Evolutionary conservation across 2,113 vertebrate genomes (phyloP).

Genomic region (Erythrocebus patas): DNA sequence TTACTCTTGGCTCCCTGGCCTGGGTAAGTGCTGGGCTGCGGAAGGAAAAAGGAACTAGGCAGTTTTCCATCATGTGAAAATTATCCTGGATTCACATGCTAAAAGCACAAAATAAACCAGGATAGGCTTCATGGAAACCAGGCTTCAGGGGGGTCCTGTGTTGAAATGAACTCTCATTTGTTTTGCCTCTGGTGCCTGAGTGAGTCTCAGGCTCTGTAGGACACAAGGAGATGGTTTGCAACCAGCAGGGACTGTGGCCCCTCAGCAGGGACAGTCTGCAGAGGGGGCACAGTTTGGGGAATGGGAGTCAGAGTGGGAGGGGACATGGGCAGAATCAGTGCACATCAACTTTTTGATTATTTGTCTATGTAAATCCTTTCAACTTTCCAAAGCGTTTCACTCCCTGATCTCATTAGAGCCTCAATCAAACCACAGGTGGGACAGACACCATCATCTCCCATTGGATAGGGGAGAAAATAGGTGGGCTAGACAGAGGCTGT

Average conservation of each 20-base stretch:
- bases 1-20: neutral
- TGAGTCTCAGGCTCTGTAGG: neutral
- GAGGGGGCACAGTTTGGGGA: neutral
- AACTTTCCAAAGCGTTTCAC: neutral
- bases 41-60: neutral
- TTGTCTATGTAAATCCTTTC: neutral
- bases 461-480: neutral
- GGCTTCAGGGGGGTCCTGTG: neutral
- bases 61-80: neutral
- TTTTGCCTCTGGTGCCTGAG: neutral
- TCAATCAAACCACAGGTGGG: neutral
- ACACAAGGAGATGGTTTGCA: neutral
- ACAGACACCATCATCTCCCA: neutral
- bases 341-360: neutral
- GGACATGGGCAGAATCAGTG: rapidly evolving
- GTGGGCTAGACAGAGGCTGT: neutral
- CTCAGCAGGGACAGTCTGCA: neutral
- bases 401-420: neutral
- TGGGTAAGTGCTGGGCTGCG: rapidly evolving
- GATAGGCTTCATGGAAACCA: neutral
- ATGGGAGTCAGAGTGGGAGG: neutral
- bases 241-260: neutral
- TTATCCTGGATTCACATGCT: neutral
- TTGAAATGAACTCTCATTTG: neutral
- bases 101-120: neutral